Conservation (phyloP, 64 coral and sea anemone species). For the Actinia tenebrosa region DNA sequence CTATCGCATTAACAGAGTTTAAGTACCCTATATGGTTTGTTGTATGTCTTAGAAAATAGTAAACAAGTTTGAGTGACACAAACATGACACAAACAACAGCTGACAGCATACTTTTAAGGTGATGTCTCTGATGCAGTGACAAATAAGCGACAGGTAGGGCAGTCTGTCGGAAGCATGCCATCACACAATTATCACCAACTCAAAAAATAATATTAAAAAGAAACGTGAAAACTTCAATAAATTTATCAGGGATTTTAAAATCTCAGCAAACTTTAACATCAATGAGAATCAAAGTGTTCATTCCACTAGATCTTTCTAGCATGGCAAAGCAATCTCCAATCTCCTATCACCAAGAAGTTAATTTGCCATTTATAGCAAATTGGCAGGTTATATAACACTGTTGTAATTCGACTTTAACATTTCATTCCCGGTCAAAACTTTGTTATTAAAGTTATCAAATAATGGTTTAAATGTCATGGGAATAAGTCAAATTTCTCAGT, state of each 20-base stretch:
- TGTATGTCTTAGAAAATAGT: not conserved
- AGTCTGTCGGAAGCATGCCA: not conserved
- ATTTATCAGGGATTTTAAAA: not conserved
- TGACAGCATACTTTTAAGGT: not conserved
- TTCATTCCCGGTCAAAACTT: not conserved
- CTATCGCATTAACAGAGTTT: not conserved
- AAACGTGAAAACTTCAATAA: not conserved
- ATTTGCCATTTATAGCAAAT: not conserved
- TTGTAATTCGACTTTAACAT: not conserved
- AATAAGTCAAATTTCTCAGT: not conserved
- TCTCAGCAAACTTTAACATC: not conserved
- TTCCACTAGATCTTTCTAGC: not conserved
- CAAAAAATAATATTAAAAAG: not conserved
- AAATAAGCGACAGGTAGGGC: not conserved
- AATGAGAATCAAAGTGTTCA: not conserved
- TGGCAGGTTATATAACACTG: not conserved
- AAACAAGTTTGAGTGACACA: constrained; percentile 2
- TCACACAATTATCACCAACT: not conserved
- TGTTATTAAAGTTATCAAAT: not conserved
- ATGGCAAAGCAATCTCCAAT: not conserved
- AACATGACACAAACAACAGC: not conserved
- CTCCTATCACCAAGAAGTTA: not conserved
- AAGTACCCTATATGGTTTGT: not conserved
- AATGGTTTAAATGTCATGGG: not conserved
- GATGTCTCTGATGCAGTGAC: not conserved